A percentile compares a stretch with the other conserved stretches of the same genome.
phyloP scores from a whole-genome alignment of 2,888 invertebrate genomes.

The Drosophila meridiana region DNA sequence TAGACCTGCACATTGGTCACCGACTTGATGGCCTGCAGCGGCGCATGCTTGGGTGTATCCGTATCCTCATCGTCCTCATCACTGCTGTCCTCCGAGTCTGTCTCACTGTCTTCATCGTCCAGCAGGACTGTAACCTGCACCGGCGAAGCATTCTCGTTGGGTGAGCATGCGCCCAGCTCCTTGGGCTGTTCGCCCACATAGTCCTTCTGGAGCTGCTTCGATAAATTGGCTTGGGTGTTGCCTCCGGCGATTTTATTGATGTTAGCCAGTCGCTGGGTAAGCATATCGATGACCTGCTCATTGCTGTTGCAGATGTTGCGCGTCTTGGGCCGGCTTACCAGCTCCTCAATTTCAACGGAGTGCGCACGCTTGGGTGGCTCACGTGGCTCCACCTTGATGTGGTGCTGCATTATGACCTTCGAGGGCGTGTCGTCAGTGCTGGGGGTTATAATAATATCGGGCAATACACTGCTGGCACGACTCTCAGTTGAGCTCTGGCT shows the following conservation, averaged over 20 bases:
- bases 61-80: conserved; percentile 50
- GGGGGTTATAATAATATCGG: conserved; percentile 83
- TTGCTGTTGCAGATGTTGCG: conserved; percentile 59
- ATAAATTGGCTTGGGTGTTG: conserved; percentile 71
- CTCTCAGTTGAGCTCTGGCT: conserved; percentile 73
- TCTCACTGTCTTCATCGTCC: conserved; percentile 60
- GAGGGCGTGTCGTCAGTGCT: conserved; percentile 82
- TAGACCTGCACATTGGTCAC: conserved; percentile 86
- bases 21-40: conserved; percentile 86
- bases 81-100: conserved; percentile 48
- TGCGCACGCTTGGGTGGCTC: conserved; percentile 64
- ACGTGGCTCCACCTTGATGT: conserved; percentile 71
- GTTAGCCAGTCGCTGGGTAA: conserved; percentile 79
- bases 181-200: conserved; percentile 77
- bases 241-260: conserved; percentile 72
- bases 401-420: conserved; percentile 73
- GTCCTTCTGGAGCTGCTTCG: conserved; percentile 72
- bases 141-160: conserved; percentile 77
- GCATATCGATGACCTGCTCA: conserved; percentile 76
- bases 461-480: conserved; percentile 80
- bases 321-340: conserved; percentile 35
- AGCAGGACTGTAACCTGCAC: conserved; percentile 54
- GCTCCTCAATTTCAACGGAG: conserved; percentile 75
- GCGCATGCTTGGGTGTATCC: conserved; percentile 61
- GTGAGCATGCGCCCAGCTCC: conserved; percentile 74